Conservation (phyloP, 2,797 vertebrate species). For the Siniperca undulata region DNA sequence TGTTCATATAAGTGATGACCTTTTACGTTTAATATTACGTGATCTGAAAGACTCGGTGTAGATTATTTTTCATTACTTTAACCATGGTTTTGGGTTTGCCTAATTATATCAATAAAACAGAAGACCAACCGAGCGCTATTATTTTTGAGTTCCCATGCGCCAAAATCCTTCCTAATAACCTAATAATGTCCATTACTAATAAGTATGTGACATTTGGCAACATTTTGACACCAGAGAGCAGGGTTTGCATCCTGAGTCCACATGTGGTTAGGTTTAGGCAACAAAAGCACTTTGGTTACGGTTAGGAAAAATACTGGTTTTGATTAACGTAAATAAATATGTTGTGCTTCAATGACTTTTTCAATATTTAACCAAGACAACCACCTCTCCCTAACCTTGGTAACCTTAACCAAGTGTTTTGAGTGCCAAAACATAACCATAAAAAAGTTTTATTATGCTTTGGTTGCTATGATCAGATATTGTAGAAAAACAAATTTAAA, state of each 20-base stretch:
- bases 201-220: background rate
- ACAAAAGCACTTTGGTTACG: background rate
- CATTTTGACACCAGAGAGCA: background rate
- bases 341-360: background rate
- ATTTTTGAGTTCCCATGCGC: background rate
- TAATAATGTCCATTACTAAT: background rate
- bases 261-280: conserved; percentile 7
- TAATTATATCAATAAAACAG: conserved; percentile 12
- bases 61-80: background rate
- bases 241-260: background rate
- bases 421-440: background rate
- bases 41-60: background rate
- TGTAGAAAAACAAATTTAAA: background rate
- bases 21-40: background rate
- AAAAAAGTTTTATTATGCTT: background rate
- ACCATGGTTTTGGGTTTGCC: background rate
- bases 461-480: background rate
- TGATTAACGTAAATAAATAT: background rate
- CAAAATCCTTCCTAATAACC: conserved; percentile 8
- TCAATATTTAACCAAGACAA: background rate
- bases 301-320: background rate
- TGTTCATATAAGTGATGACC: conserved; percentile 11
- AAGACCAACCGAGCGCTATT: background rate
- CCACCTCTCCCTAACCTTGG: background rate
- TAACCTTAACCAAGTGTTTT: too few species aligned